Evolutionary conservation across 2,888 invertebrate genomes (phyloP).

Genomic region (Craniophora ligustri): DNA sequence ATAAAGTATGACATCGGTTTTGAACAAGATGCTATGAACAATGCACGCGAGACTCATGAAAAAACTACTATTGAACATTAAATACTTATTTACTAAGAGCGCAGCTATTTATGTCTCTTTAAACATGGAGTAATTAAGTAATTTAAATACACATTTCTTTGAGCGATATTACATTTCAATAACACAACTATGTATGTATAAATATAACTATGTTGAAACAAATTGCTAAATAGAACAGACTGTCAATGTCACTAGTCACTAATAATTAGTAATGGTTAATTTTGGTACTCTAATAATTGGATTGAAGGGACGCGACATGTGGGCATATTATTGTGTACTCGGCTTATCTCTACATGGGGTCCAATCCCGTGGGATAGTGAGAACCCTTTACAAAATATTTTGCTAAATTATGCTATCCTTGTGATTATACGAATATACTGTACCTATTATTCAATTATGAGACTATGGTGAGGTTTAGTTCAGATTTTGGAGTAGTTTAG

Average conservation of each 20-base stretch:
- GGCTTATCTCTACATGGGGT: constrained; percentile 84
- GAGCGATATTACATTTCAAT: constrained; percentile 23
- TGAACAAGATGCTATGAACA: constrained; percentile 73
- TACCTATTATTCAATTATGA: background rate
- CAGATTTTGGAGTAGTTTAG: background rate
- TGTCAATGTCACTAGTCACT: constrained; percentile 12
- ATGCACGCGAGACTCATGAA: constrained; percentile 68
- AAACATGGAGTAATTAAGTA: constrained; percentile 12
- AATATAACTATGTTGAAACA: constrained; percentile 19
- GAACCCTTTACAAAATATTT: constrained; percentile 73
- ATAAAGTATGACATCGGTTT: constrained; percentile 81
- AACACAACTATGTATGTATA: constrained; percentile 22
- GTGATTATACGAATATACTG: constrained; percentile 32
- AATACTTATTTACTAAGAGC: constrained; percentile 33
- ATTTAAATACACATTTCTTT: constrained; percentile 30
- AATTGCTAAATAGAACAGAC: constrained; percentile 29
- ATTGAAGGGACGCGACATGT: constrained; percentile 79
- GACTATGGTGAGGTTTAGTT: background rate
- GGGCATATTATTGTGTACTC: constrained; percentile 80
- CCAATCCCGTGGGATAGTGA: constrained; percentile 82
- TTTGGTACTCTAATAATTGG: constrained; percentile 67
- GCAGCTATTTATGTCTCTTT: constrained; percentile 8
- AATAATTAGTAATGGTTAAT: constrained; percentile 42
- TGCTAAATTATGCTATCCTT: constrained; percentile 39
- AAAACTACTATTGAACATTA: constrained; percentile 52